Evolutionary conservation across 2,888 invertebrate genomes (phyloP), one percentile per base, ranked within the genome.

Genomic region (Drosophila mayaguana): DNA sequence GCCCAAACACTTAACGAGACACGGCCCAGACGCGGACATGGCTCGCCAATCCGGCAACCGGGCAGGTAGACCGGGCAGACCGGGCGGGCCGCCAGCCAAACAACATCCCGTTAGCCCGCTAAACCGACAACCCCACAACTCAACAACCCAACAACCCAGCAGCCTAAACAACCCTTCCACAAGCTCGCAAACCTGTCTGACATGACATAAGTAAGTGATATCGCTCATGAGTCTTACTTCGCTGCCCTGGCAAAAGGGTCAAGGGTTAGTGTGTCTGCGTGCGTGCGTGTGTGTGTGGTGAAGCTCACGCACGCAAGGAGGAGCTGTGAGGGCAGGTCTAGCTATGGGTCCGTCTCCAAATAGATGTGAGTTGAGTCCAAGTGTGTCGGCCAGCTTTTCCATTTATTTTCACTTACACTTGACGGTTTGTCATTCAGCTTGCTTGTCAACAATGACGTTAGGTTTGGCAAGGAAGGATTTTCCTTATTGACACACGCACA

Each of bases 121-220:
- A 67, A 63, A 42, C 62, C 63, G 34, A 14, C 64, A 57, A 45
- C 11, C 75, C 38, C 50, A 51, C 43, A 22, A 2, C 72, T 40
- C 62, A 55, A 18, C 36, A 38, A 2, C 66, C 67, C 71, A 38
- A 11, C 64, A 71, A 61, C 46, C 64, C 16, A 32, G 32, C 20
- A 25, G 16, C 67, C 45, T 59, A 51, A 32, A 20, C 56, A 56
- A 72, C 67, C 72, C 76, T 72, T 80, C 32, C 48, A 51, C 45
- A 42, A 45, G 34, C 50, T 34, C 53, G 6, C 38, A 54, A 87
- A 88, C 88, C 87, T 80, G 88, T 88, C 81, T 72, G 78, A 83
- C 81, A 76, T 86, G 86, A 86, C 81, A 88, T 78, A 78, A 83
- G 88, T 88, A 84, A 88, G 87, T 84, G 84, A 84, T 84, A 88